Conservation (phyloP, 2,888 invertebrate species). For the Allacma fusca region DNA sequence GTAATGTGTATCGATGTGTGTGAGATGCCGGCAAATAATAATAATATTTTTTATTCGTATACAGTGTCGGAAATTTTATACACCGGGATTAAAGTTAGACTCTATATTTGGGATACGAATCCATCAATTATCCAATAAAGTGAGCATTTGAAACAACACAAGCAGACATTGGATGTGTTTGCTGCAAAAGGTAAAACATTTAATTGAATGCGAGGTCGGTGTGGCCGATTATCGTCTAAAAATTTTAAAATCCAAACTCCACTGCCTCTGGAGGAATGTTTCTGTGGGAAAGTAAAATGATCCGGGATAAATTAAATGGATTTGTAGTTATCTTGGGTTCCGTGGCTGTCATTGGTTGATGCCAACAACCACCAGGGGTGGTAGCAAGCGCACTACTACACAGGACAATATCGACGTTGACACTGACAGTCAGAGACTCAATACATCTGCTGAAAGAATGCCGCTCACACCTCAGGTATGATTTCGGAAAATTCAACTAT, state of each 20-base stretch:
- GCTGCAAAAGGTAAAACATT: slow-evolving; percentile 54
- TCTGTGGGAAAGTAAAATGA: no score
- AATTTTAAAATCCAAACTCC: no score
- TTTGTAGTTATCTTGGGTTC: slow-evolving; percentile 53
- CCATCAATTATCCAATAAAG: neutral
- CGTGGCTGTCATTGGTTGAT: slow-evolving; percentile 51
- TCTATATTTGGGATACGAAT: no score
- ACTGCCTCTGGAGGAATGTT: no score
- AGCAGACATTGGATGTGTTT: slow-evolving; percentile 60
- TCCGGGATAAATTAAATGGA: neutral
- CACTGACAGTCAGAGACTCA: slow-evolving; percentile 46
- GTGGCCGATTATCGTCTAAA: no score
- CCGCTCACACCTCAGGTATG: slow-evolving; percentile 56
- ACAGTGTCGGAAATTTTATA: no score
- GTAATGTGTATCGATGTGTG: no score
- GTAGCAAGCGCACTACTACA: slow-evolving; percentile 43
- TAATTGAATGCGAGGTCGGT: neutral
- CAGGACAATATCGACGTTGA: slow-evolving; percentile 44
- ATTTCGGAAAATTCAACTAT: neutral
- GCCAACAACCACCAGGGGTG: slow-evolving; percentile 46
- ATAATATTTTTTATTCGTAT: neutral
- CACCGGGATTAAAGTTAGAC: no score
- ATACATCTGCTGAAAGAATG: slow-evolving; percentile 48
- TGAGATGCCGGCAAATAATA: no score
- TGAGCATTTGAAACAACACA: neutral